phyloP scores from a whole-genome alignment of 2,797 vertebrate species.

The Sebastes hubbsi region DNA sequence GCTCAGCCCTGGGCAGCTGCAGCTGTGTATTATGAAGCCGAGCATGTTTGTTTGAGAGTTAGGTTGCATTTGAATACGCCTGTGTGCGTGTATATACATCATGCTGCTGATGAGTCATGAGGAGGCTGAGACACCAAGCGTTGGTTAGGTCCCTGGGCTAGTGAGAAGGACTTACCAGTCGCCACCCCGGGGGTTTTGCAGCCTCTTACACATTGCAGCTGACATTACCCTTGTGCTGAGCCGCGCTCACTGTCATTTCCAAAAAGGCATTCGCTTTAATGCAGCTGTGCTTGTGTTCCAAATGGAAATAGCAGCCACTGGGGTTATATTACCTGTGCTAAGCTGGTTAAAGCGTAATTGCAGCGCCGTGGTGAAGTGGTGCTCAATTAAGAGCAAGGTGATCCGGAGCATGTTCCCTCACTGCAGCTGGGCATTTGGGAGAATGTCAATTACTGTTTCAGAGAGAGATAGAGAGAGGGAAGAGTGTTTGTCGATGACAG shows the following conservation, averaged over 20 bases:
- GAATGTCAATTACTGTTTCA: constrained; percentile 71
- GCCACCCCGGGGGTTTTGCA: constrained; percentile 32
- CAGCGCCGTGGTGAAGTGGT: constrained; percentile 59
- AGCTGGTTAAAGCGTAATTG: constrained; percentile 58
- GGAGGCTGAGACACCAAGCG: constrained; percentile 46
- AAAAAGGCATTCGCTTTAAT: constrained; percentile 29
- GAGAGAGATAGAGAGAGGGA: constrained; percentile 29
- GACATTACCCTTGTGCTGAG: constrained; percentile 50
- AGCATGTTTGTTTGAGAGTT: constrained; percentile 46
- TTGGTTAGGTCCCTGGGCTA: constrained; percentile 45
- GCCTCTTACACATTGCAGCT: constrained; percentile 31
- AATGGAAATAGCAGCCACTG: constrained; percentile 47
- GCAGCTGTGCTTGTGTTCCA: constrained; percentile 34
- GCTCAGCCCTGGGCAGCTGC: constrained; percentile 35
- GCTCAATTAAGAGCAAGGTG: constrained; percentile 70
- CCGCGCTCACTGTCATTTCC: constrained; percentile 48
- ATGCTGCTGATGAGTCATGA: constrained; percentile 72
- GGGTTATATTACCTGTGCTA: constrained; percentile 58
- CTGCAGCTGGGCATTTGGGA: constrained; percentile 59
- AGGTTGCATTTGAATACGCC: constrained; percentile 23
- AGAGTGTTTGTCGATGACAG: constrained; percentile 57
- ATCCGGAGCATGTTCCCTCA: constrained; percentile 50
- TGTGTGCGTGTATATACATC: constrained; percentile 47
- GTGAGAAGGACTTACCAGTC: constrained; percentile 41
- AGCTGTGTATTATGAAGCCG: constrained; percentile 30